Percentiles rank a stretch among this genome's conserved stretches.
Evolutionary conservation across 1,140 invertebrate species (phyloP).

Genomic region (Acyrthosiphon pisum): DNA sequence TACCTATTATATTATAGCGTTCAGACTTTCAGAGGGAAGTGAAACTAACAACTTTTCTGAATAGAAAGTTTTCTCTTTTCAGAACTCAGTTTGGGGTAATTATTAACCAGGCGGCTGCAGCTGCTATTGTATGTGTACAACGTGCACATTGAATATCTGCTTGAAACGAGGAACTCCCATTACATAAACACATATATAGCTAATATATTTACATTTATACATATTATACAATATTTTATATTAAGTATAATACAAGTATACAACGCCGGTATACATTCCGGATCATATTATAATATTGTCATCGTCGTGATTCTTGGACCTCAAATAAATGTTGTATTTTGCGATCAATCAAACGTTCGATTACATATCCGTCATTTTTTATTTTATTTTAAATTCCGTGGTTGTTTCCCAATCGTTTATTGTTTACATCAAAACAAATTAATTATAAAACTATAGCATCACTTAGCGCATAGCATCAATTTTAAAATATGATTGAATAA

Average conservation of each 20-base stretch:
- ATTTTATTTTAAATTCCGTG: neutral
- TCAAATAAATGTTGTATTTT: neutral
- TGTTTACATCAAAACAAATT: no score
- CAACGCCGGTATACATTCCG: no score
- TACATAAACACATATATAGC: neutral
- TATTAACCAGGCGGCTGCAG: no score
- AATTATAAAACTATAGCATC: no score
- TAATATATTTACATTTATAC: no score
- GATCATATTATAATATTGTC: neutral
- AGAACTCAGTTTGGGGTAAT: neutral
- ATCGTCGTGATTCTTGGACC: neutral
- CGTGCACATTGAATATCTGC: neutral
- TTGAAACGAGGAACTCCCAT: neutral
- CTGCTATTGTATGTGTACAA: no score
- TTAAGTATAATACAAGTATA: no score
- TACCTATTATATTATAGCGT: neutral
- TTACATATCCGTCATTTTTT: neutral
- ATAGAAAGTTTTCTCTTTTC: neutral
- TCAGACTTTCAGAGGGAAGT: neutral
- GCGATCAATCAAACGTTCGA: neutral
- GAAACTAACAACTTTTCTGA: neutral
- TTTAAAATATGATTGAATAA: no score
- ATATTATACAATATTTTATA: no score
- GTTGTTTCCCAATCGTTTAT: neutral
- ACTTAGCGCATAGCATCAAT: no score